Percentiles rank a stretch among this genome's conserved stretches.
Conservation (phyloP, 2,797 vertebrate species). For the Leptodactylus fallax region DNA sequence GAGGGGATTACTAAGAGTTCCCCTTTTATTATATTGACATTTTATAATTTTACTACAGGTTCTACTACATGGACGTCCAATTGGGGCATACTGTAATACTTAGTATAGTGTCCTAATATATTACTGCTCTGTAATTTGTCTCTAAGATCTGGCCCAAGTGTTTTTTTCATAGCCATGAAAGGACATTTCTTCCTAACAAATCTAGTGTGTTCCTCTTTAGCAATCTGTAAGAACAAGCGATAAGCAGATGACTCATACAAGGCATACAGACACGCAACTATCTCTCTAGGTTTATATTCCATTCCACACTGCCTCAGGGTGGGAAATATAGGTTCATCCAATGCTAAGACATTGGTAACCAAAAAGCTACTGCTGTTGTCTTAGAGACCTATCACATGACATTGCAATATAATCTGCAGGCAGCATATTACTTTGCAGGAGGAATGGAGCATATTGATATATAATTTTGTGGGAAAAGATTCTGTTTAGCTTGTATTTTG, state of each 20-base stretch:
- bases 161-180: not conserved
- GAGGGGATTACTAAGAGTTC: too few relatives aligned
- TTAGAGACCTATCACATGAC: too few relatives aligned
- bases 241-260: slow-evolving; percentile 9
- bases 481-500: too few relatives aligned
- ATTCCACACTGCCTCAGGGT: not conserved
- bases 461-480: too few relatives aligned
- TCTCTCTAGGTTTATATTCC: not conserved
- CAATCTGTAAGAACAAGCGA: not conserved
- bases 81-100: too few relatives aligned
- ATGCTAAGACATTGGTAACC: not conserved
- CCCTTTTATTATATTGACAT: too few relatives aligned
- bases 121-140: not conserved
- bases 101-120: too few relatives aligned
- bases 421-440: too few relatives aligned
- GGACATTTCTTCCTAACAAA: not conserved
- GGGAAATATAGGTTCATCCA: not conserved
- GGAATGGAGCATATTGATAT: too few relatives aligned
- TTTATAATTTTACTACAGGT: too few relatives aligned
- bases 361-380: not conserved
- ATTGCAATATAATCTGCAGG: too few relatives aligned
- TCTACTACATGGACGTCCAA: too few relatives aligned
- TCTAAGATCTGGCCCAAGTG: not conserved
- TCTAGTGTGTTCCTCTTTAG: not conserved
- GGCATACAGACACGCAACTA: not conserved